Conservation (phyloP, 2,797 vertebrate species). For the Falco novaeseelandiae region DNA sequence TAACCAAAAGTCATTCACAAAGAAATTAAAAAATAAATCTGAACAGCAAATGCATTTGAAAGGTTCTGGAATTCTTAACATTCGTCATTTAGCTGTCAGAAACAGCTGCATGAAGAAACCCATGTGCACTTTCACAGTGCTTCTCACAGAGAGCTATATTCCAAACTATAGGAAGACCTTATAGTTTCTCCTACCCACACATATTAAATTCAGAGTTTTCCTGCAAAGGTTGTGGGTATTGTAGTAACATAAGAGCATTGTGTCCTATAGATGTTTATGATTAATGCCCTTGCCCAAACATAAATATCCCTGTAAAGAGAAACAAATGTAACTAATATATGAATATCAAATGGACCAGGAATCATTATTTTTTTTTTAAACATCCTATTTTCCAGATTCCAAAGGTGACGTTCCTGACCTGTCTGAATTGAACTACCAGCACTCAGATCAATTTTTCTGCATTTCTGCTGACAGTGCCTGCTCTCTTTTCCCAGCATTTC, state of each 20-base stretch:
- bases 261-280: neutral
- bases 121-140: rapidly evolving
- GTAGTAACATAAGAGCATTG: neutral
- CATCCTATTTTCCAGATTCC: neutral
- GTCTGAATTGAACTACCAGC: neutral
- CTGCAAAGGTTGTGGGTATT: neutral
- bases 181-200: neutral
- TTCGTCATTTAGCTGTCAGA: neutral
- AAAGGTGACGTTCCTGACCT: neutral
- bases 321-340: neutral
- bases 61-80: neutral
- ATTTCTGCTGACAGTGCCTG: neutral
- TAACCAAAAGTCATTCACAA: neutral
- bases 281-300: neutral
- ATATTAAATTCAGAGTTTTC: neutral
- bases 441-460: neutral
- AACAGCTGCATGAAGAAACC: neutral
- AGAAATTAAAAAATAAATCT: neutral
- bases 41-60: neutral
- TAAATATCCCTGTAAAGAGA: neutral
- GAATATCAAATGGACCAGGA: neutral
- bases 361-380: rapidly evolving
- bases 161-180: neutral
- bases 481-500: neutral
- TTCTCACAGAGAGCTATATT: neutral